Percentiles rank a stretch among this genome's conserved stretches.
Conservation (phyloP, 2,113 vertebrate genomes). For the Nycticebus coucang region DNA sequence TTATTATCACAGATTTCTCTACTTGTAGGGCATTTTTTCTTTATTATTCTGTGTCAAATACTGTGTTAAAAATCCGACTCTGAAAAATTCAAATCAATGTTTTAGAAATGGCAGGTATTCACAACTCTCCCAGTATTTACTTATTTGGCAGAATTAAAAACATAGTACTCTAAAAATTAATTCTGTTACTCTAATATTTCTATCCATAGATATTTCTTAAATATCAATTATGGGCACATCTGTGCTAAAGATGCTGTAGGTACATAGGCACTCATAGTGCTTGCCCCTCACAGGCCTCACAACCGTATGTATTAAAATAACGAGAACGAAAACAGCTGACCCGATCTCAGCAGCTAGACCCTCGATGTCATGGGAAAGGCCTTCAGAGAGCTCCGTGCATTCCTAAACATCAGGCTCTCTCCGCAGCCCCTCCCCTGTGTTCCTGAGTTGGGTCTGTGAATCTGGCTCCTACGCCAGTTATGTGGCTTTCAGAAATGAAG, state of each 20-base stretch:
- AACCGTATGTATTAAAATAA: background rate
- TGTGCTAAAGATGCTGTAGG: background rate
- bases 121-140: background rate
- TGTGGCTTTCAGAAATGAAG: background rate
- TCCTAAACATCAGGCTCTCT: background rate
- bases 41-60: constrained; percentile 34
- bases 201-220: background rate
- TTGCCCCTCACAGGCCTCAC: background rate
- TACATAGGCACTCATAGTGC: background rate
- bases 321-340: background rate
- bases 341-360: background rate
- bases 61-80: background rate
- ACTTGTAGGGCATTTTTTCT: background rate
- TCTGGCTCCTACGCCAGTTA: background rate
- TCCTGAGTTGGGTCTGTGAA: background rate
- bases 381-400: background rate
- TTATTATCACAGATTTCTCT: constrained; percentile 17
- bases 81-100: constrained; percentile 39
- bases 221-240: background rate
- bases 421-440: background rate
- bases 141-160: constrained; percentile 28
- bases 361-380: background rate
- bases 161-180: constrained; percentile 23
- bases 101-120: constrained; percentile 25
- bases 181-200: background rate